Conservation (phyloP, 2,113 vertebrate genomes). For the Chamaetylas fuelleborni region DNA sequence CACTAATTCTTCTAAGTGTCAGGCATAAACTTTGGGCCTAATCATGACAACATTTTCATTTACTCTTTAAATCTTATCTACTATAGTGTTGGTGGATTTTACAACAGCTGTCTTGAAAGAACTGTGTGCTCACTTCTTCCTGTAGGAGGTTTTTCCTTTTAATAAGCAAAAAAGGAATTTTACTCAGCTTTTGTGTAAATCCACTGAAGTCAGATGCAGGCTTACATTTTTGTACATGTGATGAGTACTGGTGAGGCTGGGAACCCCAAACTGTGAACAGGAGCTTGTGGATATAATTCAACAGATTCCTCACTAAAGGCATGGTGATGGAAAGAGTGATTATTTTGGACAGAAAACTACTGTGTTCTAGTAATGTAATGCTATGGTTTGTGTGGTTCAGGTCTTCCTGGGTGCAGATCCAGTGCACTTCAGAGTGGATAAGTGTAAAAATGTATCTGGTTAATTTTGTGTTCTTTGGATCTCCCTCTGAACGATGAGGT, state of each 20-base stretch:
- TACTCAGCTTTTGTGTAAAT: neutral
- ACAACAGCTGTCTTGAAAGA: neutral
- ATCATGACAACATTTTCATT: neutral
- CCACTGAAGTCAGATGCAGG: neutral
- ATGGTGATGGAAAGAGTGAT: neutral
- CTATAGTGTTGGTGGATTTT: neutral
- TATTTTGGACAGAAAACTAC: neutral
- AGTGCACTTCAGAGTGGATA: neutral
- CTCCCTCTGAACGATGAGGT: neutral
- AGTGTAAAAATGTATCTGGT: neutral
- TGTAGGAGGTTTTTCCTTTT: neutral
- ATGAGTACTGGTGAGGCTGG: neutral
- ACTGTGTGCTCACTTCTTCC: neutral
- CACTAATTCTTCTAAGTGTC: neutral
- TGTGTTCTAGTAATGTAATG: neutral
- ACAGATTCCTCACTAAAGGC: neutral
- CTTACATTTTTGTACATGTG: neutral
- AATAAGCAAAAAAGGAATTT: neutral
- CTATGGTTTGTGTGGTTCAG: neutral
- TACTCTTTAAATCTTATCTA: neutral
- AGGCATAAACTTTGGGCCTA: neutral
- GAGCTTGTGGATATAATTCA: neutral
- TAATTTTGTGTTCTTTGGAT: neutral
- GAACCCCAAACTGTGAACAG: neutral
- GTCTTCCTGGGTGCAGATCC: neutral